Conservation (phyloP, 1,140 invertebrate genomes). For the Brachionus plicatilis region DNA sequence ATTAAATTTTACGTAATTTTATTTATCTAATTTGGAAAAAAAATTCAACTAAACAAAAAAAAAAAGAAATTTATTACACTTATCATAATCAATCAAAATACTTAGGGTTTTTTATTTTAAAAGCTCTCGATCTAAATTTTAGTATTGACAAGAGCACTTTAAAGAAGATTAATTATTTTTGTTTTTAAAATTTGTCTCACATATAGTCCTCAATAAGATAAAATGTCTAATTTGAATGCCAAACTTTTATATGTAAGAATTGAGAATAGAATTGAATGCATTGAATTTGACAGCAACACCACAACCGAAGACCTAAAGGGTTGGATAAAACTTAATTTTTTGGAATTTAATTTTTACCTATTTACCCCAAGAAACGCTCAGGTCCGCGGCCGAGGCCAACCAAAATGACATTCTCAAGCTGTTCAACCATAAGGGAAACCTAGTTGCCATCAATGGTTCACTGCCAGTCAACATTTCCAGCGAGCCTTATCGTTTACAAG, state of each 20-base stretch:
- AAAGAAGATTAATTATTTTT: not conserved
- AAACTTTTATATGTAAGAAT: slow-evolving; percentile 25
- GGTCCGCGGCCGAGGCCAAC: slow-evolving; percentile 13
- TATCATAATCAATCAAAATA: slow-evolving; percentile 16
- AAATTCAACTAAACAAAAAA: not conserved
- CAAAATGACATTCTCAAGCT: slow-evolving; percentile 31
- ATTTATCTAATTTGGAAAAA: not conserved
- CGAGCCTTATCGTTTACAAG: slow-evolving; percentile 15
- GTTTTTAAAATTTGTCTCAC: not conserved
- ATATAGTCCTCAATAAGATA: not conserved
- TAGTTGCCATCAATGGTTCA: slow-evolving; percentile 3
- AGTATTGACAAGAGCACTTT: not conserved
- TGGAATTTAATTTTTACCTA: not conserved
- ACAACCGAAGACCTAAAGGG: not conserved
- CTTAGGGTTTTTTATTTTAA: not conserved
- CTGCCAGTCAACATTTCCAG: not conserved
- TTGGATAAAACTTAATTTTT: not conserved
- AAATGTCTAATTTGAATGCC: not conserved
- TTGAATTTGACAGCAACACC: slow-evolving; percentile 18
- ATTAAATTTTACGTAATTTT: slow-evolving; percentile 23
- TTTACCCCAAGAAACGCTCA: not conserved
- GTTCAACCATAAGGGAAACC: slow-evolving; percentile 14
- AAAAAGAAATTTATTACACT: not conserved
- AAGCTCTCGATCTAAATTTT: not conserved
- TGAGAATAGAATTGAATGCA: slow-evolving; percentile 22